phyloP scores from a whole-genome alignment of 2,113 vertebrate genomes.

The Pachyramphus minor region DNA sequence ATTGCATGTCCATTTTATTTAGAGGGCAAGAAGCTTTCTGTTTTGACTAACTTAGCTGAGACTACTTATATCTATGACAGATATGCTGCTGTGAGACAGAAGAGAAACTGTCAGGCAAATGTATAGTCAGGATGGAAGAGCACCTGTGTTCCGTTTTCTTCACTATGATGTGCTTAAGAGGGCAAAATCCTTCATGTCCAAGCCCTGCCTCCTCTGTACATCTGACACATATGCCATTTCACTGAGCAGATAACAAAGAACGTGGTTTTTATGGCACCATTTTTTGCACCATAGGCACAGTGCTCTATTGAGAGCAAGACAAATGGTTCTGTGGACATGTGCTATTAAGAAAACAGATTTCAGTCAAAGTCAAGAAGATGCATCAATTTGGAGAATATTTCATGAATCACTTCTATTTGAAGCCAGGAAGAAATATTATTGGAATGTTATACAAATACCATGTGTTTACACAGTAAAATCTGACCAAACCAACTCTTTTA shows the following conservation, averaged over 20 bases:
- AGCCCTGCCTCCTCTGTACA: neutral
- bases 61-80: neutral
- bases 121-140: neutral
- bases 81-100: neutral
- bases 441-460: neutral
- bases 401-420: neutral
- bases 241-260: neutral
- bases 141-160: neutral
- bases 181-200: neutral
- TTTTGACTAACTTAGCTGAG: constrained; percentile 8
- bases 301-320: neutral
- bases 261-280: neutral
- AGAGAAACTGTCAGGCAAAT: constrained; percentile 6
- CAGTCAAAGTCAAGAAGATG: neutral
- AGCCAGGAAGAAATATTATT: neutral
- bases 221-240: neutral
- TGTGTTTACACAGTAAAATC: neutral
- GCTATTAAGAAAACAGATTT: constrained; percentile 1
- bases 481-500: neutral
- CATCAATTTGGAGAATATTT: neutral
- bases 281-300: neutral
- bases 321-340: neutral
- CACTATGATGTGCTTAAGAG: neutral
- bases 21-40: neutral
- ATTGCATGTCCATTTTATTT: neutral